Evolutionary conservation across 2,797 vertebrate genomes (phyloP).

Genomic region (Tympanoctomys barrerae): DNA sequence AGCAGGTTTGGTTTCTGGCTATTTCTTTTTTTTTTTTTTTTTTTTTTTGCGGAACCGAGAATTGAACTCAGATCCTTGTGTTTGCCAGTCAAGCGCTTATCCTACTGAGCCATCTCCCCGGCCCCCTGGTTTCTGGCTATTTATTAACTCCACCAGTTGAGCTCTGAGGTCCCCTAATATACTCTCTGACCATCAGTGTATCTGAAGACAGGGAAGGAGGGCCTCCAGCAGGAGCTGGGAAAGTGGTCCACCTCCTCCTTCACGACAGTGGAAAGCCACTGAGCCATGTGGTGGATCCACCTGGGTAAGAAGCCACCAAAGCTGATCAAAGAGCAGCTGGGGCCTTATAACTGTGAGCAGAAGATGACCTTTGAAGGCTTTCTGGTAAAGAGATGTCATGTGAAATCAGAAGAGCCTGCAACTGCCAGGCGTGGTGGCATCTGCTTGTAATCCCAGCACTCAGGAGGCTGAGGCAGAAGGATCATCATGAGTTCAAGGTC

Average conservation of each 20-base stretch:
- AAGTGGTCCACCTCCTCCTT: neutral
- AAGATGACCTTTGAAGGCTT: neutral
- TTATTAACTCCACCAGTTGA: neutral
- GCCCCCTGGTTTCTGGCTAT: fast-evolving
- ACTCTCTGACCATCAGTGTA: neutral
- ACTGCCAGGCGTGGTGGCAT: neutral
- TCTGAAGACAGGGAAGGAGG: no score
- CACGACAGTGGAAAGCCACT: neutral
- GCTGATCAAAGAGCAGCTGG: neutral
- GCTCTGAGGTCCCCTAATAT: neutral
- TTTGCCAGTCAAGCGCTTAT: no score
- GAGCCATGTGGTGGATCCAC: neutral
- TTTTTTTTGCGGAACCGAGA: no score
- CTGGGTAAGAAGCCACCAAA: neutral
- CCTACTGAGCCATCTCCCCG: no score
- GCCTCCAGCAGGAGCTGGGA: neutral
- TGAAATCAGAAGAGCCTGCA: neutral
- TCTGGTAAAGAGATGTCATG: neutral
- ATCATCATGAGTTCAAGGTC: no score
- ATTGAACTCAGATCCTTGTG: no score
- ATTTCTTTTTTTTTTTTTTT: no score
- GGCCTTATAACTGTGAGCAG: neutral
- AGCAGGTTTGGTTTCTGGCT: neutral
- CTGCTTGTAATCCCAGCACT: no score
- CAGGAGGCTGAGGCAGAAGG: no score